Conservation (phyloP, 2,888 invertebrate genomes). For the Trissoscelio sp. region DNA sequence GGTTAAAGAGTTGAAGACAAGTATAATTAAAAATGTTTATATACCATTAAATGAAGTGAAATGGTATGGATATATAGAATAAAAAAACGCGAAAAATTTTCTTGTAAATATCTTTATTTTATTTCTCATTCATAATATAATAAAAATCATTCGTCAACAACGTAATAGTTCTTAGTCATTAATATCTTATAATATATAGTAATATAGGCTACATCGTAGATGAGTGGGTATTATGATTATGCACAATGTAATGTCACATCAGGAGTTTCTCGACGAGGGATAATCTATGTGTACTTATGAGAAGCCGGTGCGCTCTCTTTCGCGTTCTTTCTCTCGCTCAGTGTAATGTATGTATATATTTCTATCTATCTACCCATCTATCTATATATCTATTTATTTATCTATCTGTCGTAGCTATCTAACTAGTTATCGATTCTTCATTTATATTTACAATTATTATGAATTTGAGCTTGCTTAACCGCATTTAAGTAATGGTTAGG, state of each 20-base stretch:
- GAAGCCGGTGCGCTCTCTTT: constrained; percentile 68
- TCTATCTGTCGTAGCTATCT: constrained; percentile 65
- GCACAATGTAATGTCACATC: constrained; percentile 82
- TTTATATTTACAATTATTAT: constrained; percentile 82
- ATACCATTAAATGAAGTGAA: too few species aligned
- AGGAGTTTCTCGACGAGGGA: constrained; percentile 73
- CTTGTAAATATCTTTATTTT: constrained; percentile 84
- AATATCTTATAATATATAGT: constrained; percentile 79
- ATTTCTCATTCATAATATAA: constrained; percentile 84
- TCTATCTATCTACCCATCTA: constrained; percentile 66
- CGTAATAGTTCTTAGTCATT: constrained; percentile 84
- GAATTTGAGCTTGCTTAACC: constrained; percentile 82
- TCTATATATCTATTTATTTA: constrained; percentile 66
- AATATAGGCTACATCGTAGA: constrained; percentile 78
- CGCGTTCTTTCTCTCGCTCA: constrained; percentile 57
- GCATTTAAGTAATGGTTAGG: constrained; percentile 77
- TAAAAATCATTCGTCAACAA: constrained; percentile 84
- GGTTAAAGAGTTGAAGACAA: too few species aligned
- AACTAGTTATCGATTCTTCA: constrained; percentile 73
- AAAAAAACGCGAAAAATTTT: constrained; percentile 66
- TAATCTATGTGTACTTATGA: constrained; percentile 71
- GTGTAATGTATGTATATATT: constrained; percentile 64
- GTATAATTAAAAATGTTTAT: too few species aligned
- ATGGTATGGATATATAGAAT: too few species aligned
- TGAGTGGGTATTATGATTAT: constrained; percentile 81